A percentile compares a stretch with the other conserved stretches of the same genome.
These are phyloP conservation scores for Lordiphosa clarofinis DNA, from an alignment of 1,140 invertebrate genomes.

Conservation along the genomic window DNA sequence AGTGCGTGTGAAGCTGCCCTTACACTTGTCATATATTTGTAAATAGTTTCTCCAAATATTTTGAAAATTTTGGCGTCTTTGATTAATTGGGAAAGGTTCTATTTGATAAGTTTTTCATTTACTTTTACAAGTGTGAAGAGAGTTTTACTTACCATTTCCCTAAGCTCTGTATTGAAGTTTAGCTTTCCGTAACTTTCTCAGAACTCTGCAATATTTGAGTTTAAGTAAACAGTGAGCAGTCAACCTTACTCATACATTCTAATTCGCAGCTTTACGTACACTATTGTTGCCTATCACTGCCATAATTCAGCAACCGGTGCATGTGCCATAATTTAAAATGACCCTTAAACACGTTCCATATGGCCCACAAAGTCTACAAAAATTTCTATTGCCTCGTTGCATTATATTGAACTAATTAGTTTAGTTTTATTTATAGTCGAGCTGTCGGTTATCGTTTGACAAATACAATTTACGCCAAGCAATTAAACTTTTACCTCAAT, in stretches of 20 bases:
- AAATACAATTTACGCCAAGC: constrained; percentile 21
- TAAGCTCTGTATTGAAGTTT: too few species aligned
- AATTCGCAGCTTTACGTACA: background rate
- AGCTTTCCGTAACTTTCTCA: too few species aligned
- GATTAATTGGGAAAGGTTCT: too few species aligned
- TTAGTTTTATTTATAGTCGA: constrained; percentile 29
- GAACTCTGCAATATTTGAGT: too few species aligned
- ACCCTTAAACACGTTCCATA: constrained; percentile 29
- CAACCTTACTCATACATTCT: background rate
- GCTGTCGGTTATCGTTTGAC: constrained; percentile 21
- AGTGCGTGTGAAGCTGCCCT: too few species aligned
- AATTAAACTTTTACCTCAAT: constrained; percentile 40
- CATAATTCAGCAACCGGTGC: constrained; percentile 4
- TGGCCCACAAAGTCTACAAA: background rate
- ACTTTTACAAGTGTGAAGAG: too few species aligned
- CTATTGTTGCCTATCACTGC: background rate
- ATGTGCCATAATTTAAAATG: constrained; percentile 1
- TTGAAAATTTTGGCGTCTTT: too few species aligned
- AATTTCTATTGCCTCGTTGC: constrained; percentile 12
- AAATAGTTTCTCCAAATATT: too few species aligned
- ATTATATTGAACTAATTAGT: constrained; percentile 43
- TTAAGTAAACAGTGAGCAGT: too few species aligned
- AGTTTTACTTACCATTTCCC: too few species aligned
- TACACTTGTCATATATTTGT: too few species aligned
- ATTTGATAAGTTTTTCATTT: too few species aligned